Percentiles rank a stretch among this genome's conserved stretches.
Conservation (phyloP, 2,888 invertebrate species). For the Cheilosia impressa region DNA sequence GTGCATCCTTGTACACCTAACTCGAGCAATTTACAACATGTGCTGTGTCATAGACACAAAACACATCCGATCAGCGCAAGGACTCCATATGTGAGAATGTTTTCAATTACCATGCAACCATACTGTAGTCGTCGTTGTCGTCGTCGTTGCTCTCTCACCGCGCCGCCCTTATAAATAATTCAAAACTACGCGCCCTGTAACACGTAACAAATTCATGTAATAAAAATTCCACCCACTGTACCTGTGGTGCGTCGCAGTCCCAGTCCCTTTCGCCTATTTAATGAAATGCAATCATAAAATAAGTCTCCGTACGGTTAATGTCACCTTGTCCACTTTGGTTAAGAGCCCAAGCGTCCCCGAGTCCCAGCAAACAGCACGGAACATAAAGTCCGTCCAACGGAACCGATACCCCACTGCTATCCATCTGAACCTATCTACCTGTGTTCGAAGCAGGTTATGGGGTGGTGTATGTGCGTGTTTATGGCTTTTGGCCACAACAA, state of each 20-base stretch:
- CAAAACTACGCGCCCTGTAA: constrained; percentile 66
- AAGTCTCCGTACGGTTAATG: constrained; percentile 69
- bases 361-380: constrained; percentile 21
- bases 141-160: constrained; percentile 19
- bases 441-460: constrained; percentile 4
- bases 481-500: constrained; percentile 37
- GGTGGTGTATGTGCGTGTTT: constrained; percentile 35
- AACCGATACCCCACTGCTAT: constrained; percentile 3
- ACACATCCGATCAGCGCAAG: constrained; percentile 51
- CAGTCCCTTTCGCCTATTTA: constrained; percentile 30
- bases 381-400: constrained; percentile 43
- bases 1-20: constrained; percentile 45
- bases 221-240: constrained; percentile 65
- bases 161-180: constrained; percentile 67
- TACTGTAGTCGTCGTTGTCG: constrained; percentile 21
- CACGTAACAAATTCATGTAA: constrained; percentile 69
- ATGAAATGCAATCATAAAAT: constrained; percentile 73
- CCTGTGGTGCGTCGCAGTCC: background rate
- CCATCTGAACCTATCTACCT: constrained; percentile 39
- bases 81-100: constrained; percentile 61
- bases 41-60: background rate
- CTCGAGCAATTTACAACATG: constrained; percentile 41
- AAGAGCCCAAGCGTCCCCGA: constrained; percentile 63
- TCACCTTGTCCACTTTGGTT: constrained; percentile 69
- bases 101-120: constrained; percentile 71